Evolutionary conservation across 1,140 invertebrate species (phyloP).

Genomic region (Hypothenemus hampei): DNA sequence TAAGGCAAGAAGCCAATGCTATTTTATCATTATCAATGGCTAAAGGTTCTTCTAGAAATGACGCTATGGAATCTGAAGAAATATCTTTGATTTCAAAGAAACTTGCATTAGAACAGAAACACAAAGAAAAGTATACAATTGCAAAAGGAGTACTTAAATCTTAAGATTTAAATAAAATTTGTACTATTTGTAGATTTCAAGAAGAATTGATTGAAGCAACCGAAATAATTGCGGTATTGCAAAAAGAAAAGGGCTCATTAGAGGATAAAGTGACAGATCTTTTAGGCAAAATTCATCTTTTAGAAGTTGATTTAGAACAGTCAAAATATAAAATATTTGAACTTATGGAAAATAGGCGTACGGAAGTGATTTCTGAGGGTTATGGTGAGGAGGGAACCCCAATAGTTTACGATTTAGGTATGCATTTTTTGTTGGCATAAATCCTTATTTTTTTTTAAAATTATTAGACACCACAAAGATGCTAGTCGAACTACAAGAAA

Average conservation of each 20-base stretch:
- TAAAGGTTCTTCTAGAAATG: too few relatives aligned
- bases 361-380: constrained; percentile 62
- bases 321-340: constrained; percentile 56
- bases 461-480: constrained; percentile 33
- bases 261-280: constrained; percentile 53
- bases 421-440: constrained; percentile 40
- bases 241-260: constrained; percentile 52
- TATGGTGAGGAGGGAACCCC: constrained; percentile 47
- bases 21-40: constrained; percentile 62
- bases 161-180: too few relatives aligned
- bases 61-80: too few relatives aligned
- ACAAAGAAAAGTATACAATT: too few relatives aligned
- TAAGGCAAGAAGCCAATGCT: constrained; percentile 62
- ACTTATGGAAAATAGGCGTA: constrained; percentile 51
- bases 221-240: constrained; percentile 47
- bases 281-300: constrained; percentile 50
- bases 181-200: constrained; percentile 15
- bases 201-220: constrained; percentile 44
- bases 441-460: background rate
- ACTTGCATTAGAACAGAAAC: too few relatives aligned
- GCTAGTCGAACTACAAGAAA: constrained; percentile 46
- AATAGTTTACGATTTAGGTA: constrained; percentile 18
- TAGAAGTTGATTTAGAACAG: constrained; percentile 50
- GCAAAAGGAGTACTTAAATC: too few relatives aligned
- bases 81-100: too few relatives aligned